Evolutionary conservation across 64 coral and sea anemone species (phyloP), one percentile per base, ranked within the genome.

Genomic region (Trachythela sp.): DNA sequence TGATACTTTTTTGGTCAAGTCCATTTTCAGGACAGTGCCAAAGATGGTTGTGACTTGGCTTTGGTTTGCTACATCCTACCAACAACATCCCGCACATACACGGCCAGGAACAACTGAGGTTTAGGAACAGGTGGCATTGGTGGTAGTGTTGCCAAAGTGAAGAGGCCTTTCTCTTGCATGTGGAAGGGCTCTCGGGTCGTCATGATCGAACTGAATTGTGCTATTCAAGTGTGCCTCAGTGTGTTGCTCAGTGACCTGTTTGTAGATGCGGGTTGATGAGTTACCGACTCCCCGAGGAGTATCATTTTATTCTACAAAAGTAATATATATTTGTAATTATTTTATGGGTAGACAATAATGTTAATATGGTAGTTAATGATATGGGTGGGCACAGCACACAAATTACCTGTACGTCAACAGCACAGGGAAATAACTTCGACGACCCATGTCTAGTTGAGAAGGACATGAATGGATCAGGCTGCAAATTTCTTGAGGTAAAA

Each of bases 371-470:
- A 39, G 29, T 43, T 52, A 26, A 11, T 35, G 24, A 5, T 35
- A 67, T 87, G 11, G 11, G 4, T 45, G 11, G 11, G 42, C 42
- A 45, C 4, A 45, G 11, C 4, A 45, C 22, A 34, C 9, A 10
- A 2, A 32, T 70, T 88, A 88, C 87, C 59, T 88, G 54, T 88
- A 88, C 7, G 60, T 88, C 87, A 88, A 54, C 11, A 88, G 30
- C 8, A 32, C 59, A 30, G 87, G 87, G 87, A 88, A 88, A 34
- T 58, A 35, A 40, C 31, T 50, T 17, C 88, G 4, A 6, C n/a
- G 36, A 17, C 48, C 88, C 22, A 89, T 34, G 22, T 83, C 71
- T 36, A 89, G 88, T 24, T 89, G 88, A 8, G 43, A 20, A 89
- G 76, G 0, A 89, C 50, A 31, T 80, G 60, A 7, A 35, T n/a